Evolutionary conservation across 1,140 invertebrate genomes (phyloP), one percentile per base, ranked within the genome.

Genomic region (Saxidomus purpurata): DNA sequence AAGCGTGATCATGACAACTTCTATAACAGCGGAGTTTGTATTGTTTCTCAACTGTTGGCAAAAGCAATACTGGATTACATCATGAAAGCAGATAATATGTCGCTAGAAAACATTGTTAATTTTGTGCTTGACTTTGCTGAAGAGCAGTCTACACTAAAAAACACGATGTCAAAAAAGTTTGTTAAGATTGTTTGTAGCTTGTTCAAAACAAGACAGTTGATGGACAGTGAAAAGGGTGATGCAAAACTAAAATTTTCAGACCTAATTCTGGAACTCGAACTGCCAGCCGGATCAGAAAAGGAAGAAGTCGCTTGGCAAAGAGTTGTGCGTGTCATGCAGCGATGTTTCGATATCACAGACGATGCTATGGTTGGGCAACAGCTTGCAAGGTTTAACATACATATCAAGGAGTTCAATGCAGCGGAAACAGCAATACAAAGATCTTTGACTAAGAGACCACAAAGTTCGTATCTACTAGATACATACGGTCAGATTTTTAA

Each of bases 311-410:
- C 61, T 6, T 19, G 3, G n/a, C 11, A 71, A 71, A 49, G 28
- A n/a, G 67, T 71, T 31, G 9, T 71, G 11, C 22, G 59, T 13
- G 59, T 52, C 8, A 49, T 85, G 67, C 19, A 71, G 15, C 22
- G 63, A 22, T 85, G 82, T 85, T 47, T 85, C 47, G 63, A 85
- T 25, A 74, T 85, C 17, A 85, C 82, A 15, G 43, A 85, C 22
- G 82, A 85, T 52, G 63, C 82, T 0, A 71, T 85, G 61, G 82
- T 85, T 38, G 82, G 82, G 11, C 82, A 85, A 74, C 82, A 85
- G 59, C 82, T 85, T 34, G 82, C 82, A 49, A 43, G 82, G 22
- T 85, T 47, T 40, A 47, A 71, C 43, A 71, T 71, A 19, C 67
- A 85, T 67, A 85, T 74, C 8, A 69, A 74, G 31, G 47, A 74